phyloP scores from a whole-genome alignment of 2,797 vertebrate genomes.

The Aselliscus stoliczkanus region DNA sequence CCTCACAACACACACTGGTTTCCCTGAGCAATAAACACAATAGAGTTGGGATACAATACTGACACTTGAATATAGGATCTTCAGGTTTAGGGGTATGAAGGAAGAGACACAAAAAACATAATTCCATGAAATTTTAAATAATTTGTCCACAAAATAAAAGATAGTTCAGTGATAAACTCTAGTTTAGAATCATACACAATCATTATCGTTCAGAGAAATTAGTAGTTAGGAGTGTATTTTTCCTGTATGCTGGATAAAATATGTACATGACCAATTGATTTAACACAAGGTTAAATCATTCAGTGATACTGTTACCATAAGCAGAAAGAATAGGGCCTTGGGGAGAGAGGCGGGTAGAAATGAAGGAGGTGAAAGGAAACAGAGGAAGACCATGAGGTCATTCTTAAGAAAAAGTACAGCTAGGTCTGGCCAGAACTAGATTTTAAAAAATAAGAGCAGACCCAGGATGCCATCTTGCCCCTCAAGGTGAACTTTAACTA shows the following conservation, averaged over 20 bases:
- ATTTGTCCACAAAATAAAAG: not conserved
- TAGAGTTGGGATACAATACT: not conserved
- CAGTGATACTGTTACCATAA: not conserved
- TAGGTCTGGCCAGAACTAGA: too few relatives aligned
- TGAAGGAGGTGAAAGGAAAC: too few relatives aligned
- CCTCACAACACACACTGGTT: not conserved
- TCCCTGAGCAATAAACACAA: not conserved
- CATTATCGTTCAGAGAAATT: conserved; percentile 38
- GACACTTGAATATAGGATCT: not conserved
- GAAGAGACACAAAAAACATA: not conserved
- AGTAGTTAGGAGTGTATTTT: not conserved
- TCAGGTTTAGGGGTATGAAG: not conserved
- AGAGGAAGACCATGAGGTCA: too few relatives aligned
- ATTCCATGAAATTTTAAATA: not conserved
- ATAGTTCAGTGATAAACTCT: not conserved
- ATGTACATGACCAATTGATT: not conserved
- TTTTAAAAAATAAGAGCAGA: too few relatives aligned
- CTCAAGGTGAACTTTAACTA: too few relatives aligned
- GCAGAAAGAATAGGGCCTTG: too few relatives aligned
- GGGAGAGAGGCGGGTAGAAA: too few relatives aligned
- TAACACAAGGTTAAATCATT: not conserved
- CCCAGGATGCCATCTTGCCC: too few relatives aligned
- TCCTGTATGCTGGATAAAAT: not conserved
- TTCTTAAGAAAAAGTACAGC: too few relatives aligned
- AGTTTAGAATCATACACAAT: not conserved